Base-by-base conservation (phyloP, 2,888 invertebrate species). In the Drosophila mercatorum region DNA sequence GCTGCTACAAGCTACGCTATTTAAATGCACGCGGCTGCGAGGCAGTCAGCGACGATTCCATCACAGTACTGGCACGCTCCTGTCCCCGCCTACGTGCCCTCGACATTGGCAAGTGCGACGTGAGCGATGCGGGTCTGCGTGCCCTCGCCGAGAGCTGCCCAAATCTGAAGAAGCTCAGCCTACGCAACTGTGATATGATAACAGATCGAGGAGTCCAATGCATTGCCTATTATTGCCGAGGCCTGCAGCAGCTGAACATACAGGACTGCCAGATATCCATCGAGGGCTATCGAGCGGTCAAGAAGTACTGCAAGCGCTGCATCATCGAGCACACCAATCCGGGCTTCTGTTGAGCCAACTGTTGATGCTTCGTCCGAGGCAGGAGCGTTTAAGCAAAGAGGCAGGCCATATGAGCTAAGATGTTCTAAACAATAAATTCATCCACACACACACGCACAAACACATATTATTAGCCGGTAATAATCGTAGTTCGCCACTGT, bases 251-350 rank as follows among this genome's bases (percentile, higher is more conserved):
- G 91, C 94, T 98, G 11, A 98, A 98, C 92, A 98, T 98, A 75
- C 98, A 98, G 90, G 98, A 98, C 92, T 98, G 98, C 72, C 96
- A 97, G 69, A 96, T 98, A 80, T 97, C 98, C 5, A 93, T 97
- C 51, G 95, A 98, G 82, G 98, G 98, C 0, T 98, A 98, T 92
- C 94, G 97, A 83, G 97, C 97, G 6, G 97, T 98, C 49, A 98
- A 98, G 92, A 97, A 97, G 91, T 97, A 97, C 91, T 98, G 98
- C 93, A 97, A 97, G 89, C 93, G 97, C 86, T 98, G 98, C 93
- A 96, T 98, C 77, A 98, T 98, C 78, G 98, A 98, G 92, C 98
- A 98, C 91, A 98, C 98, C 3, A 98, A 98, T 93, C 98, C 98
- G 73, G 98, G 97, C 36, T 98, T 98, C 92, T 97, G 96, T 93